Evolutionary conservation across 2,888 invertebrate genomes (phyloP).

Genomic region (Pegoplata infirma): DNA sequence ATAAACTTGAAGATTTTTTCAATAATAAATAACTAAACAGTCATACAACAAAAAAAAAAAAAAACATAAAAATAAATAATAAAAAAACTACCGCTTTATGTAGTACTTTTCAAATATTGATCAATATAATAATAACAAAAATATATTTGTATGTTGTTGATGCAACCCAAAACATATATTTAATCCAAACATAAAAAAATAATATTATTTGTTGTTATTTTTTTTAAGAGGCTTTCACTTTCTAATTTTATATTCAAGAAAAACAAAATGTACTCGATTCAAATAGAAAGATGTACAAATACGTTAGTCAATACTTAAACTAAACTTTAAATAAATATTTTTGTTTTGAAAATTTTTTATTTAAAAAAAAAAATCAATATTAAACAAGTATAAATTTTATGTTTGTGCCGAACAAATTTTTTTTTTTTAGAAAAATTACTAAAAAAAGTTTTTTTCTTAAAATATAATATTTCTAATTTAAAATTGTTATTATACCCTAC

Average conservation of each 20-base stretch:
- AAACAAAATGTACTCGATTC: slow-evolving; percentile 10
- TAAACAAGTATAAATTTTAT: background rate
- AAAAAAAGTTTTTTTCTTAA: too few relatives aligned
- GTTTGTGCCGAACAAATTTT: too few relatives aligned
- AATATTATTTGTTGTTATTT: background rate
- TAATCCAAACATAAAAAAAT: slow-evolving; percentile 24
- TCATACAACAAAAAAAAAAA: slow-evolving; percentile 1
- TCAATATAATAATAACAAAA: slow-evolving; percentile 17
- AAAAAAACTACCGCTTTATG: slow-evolving; percentile 20
- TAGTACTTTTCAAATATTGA: slow-evolving; percentile 34
- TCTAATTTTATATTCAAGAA: slow-evolving; percentile 15
- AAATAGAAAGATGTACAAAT: background rate
- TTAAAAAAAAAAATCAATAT: too few relatives aligned
- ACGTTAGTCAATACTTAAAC: background rate
- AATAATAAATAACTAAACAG: slow-evolving; percentile 22
- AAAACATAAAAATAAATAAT: slow-evolving; percentile 10
- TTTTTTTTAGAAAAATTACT: too few relatives aligned
- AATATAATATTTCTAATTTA: too few relatives aligned
- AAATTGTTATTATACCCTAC: too few relatives aligned
- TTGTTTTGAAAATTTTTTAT: too few relatives aligned
- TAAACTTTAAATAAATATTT: background rate
- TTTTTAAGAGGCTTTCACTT: slow-evolving; percentile 45
- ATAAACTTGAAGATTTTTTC: slow-evolving; percentile 34
- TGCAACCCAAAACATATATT: slow-evolving; percentile 20
- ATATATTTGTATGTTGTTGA: slow-evolving; percentile 22